Conservation (phyloP, 2,888 invertebrate species). For the Drosophila quinaria region DNA sequence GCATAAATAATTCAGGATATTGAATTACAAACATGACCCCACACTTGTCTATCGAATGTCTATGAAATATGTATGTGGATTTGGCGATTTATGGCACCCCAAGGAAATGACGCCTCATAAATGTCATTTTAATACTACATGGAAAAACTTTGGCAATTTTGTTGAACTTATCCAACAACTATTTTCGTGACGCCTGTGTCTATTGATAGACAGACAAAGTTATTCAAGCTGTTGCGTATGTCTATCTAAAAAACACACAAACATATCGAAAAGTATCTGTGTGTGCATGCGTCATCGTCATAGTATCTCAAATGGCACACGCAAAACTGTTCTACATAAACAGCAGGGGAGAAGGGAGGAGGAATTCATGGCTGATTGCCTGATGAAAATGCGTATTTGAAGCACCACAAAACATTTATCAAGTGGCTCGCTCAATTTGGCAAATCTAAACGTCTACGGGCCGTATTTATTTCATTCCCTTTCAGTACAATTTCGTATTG, state of each 20-base stretch:
- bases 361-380: constrained; percentile 1
- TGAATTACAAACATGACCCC: constrained; percentile 39
- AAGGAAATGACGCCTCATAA: constrained; percentile 72
- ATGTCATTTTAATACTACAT: constrained; percentile 64
- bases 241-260: constrained; percentile 5
- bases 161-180: constrained; percentile 58
- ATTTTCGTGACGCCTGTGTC: constrained; percentile 61
- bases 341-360: background rate
- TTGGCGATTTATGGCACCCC: constrained; percentile 62
- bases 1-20: constrained; percentile 70
- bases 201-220: constrained; percentile 62
- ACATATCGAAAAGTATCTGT: constrained; percentile 10
- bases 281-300: constrained; percentile 65
- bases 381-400: constrained; percentile 50
- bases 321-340: constrained; percentile 31
- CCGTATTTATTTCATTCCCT: constrained; percentile 41
- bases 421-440: constrained; percentile 65
- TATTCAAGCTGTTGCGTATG: constrained; percentile 42
- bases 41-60: constrained; percentile 19
- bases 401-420: constrained; percentile 59
- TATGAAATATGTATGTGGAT: constrained; percentile 12
- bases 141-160: constrained; percentile 72
- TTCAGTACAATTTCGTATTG: background rate
- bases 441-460: constrained; percentile 49
- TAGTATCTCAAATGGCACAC: constrained; percentile 38